Evolutionary conservation across 2,113 vertebrate species (phyloP), one percentile per base, ranked within the genome.

Genomic region (Tympanuchus pallidicinctus): DNA sequence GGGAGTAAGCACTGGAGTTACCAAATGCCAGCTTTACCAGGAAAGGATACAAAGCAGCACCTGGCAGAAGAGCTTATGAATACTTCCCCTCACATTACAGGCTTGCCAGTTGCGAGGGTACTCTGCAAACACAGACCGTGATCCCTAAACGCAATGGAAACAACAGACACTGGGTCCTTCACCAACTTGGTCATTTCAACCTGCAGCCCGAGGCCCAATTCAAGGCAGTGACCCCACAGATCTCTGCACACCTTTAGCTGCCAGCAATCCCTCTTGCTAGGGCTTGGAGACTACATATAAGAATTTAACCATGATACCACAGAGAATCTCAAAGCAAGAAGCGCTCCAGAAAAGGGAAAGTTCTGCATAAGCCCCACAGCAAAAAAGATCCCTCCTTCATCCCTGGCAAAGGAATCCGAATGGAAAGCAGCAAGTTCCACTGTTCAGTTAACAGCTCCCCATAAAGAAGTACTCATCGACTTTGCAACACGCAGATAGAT

Each of bases 401-500:
- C 63, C 43, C 60, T 54, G 52, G 42, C 13, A 8, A 8, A 59
- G 45, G 66, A 78, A 78, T 59, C 48, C 59, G 32, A 22, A 15
- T 2, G 50, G 81, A 27, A 92, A 73, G 77, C 76, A 85, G 61
- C 80, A 22, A 38, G 30, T 1, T 43, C 63, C 64, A n/a, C 1
- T 22, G 59, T 48, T 74, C 60, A 17, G 20, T 30, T 11, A 48
- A 70, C 60, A 87, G 42, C 45, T 74, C 61, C 76, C 20, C 13
- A 13, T 0, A 14, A 71, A n/a, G 52, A 57, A 32, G 18, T 0
- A 74, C 19, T 32, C 1, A 1, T 5, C 61, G 54, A 56, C 40
- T 60, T 56, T 74, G 7, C 42, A 34, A 18, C 2, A 1, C 56
- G 3, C 27, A 30, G 52, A 12, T 0, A 14, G 54, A 7, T 42